Evolutionary conservation across 2,797 vertebrate genomes (phyloP).

Genomic region (Sarcophilus harrisii): DNA sequence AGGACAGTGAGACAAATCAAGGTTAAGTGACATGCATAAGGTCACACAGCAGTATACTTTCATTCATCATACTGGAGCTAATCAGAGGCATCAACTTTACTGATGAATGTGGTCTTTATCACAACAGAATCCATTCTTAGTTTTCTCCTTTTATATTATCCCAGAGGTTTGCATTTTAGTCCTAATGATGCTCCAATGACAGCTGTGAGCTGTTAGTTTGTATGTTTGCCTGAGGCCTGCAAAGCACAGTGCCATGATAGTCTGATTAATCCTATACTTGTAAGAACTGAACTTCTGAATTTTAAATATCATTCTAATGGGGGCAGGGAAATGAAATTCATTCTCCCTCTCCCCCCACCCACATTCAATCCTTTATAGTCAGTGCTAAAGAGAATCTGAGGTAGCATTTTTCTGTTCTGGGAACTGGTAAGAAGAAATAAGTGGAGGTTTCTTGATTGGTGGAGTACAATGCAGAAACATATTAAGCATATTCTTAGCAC

Average conservation of each 20-base stretch:
- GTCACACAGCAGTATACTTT: not conserved
- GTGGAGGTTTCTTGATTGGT: slow-evolving; percentile 48
- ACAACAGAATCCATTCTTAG: slow-evolving; percentile 33
- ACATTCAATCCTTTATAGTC: not conserved
- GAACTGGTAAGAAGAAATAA: slow-evolving; percentile 33
- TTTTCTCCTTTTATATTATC: slow-evolving; percentile 60
- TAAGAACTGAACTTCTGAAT: slow-evolving; percentile 52
- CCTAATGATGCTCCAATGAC: not conserved
- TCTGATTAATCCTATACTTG: slow-evolving; percentile 55
- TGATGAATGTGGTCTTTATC: slow-evolving; percentile 44
- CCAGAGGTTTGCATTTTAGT: not conserved
- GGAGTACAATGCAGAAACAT: slow-evolving; percentile 36
- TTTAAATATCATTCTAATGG: slow-evolving; percentile 59
- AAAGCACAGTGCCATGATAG: not conserved
- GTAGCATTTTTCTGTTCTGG: slow-evolving; percentile 50
- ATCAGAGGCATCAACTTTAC: slow-evolving; percentile 16
- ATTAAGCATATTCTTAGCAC: slow-evolving; percentile 36
- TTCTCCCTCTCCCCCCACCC: fast-evolving
- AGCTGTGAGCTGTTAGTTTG: slow-evolving; percentile 55
- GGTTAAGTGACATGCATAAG: not conserved
- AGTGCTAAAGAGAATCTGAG: slow-evolving; percentile 47
- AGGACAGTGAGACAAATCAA: not conserved
- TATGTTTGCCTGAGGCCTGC: slow-evolving; percentile 27
- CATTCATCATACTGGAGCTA: not conserved
- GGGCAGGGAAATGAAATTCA: not conserved